Evolutionary conservation across 2,113 vertebrate species (phyloP), one percentile per base, ranked within the genome.

Genomic region (human (Homo sapiens)): DNA sequence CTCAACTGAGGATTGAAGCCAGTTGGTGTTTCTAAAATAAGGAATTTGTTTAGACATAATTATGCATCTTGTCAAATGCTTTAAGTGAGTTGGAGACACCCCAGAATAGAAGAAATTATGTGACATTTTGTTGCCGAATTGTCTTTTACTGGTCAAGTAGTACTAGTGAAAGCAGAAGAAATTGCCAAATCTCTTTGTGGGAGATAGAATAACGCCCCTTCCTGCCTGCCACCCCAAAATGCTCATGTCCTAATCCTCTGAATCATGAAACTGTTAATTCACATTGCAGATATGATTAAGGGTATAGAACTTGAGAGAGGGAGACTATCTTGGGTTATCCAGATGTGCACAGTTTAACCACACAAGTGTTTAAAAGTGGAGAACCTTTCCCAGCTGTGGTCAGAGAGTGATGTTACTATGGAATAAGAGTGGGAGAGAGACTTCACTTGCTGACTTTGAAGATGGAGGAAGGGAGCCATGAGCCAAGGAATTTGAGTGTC

Each of bases 61-160:
- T 55, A 91, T 75, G 10, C 50, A 72, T 97, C 70, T 92, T 55
- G 64, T 59, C 72, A 90, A 95, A 55, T 83, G 43, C 35, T 96
- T 93, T 78, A 38, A 72, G 1, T 50, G 43, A 72, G 1, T 50
- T 89, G 72, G 72, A 80, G 75, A 92, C 23, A 66, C 14, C 14
- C 43, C 52, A 55, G 55, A 57, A 52, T 32, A 86, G 38, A 68
- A 73, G 17, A 75, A 89, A 35, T 11, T 72, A 1, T 57, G 22
- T 30, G 76, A 7, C 18, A 45, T 90, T 97, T 94, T 88, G 17
- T 70, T 75, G 5, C 55, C 17, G 11, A 90, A 66, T 72, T 84
- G 2, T 75, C 8, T 93, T 75, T 86, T n/a, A 18, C 8, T 72
- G 27, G 50, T 88, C 48, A 89, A 70, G 8, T 52, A 84, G 25